Evolutionary conservation across 2,113 vertebrate species (phyloP).

Genomic region (Anolis sagrei): DNA sequence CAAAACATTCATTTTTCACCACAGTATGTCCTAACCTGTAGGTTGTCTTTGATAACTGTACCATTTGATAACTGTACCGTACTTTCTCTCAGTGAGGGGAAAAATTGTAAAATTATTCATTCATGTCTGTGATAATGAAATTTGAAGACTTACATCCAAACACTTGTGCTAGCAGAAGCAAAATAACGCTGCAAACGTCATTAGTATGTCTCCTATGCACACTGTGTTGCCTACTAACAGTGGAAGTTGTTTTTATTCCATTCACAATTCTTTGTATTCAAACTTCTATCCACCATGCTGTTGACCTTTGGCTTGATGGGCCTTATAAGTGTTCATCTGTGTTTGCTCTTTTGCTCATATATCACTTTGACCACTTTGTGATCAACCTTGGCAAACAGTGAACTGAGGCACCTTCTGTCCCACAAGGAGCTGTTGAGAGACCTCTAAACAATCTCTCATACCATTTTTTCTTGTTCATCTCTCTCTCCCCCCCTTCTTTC

Average conservation of each 20-base stretch:
- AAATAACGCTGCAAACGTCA: background rate
- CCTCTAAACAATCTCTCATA: background rate
- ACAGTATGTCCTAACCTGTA: too few relatives aligned
- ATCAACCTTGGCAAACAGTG: too few relatives aligned
- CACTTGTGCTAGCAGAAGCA: background rate
- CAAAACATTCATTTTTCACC: too few relatives aligned
- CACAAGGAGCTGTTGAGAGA: background rate
- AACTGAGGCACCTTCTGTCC: too few relatives aligned
- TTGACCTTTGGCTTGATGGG: background rate
- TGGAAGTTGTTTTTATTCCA: background rate
- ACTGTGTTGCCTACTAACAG: background rate
- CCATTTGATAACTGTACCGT: too few relatives aligned
- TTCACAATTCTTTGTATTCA: background rate
- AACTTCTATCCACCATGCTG: background rate
- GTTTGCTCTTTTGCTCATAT: background rate
- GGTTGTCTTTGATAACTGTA: too few relatives aligned
- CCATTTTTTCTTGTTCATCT: too few relatives aligned
- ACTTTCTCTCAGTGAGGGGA: too few relatives aligned
- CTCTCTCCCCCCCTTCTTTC: too few relatives aligned
- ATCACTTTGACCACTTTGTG: background rate
- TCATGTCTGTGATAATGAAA: too few relatives aligned
- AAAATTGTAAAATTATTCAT: too few relatives aligned
- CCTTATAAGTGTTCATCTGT: background rate
- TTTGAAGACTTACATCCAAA: background rate
- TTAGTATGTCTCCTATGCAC: background rate